Base-by-base conservation (phyloP, 2,888 invertebrate species). In the Mylabris sibirica region DNA sequence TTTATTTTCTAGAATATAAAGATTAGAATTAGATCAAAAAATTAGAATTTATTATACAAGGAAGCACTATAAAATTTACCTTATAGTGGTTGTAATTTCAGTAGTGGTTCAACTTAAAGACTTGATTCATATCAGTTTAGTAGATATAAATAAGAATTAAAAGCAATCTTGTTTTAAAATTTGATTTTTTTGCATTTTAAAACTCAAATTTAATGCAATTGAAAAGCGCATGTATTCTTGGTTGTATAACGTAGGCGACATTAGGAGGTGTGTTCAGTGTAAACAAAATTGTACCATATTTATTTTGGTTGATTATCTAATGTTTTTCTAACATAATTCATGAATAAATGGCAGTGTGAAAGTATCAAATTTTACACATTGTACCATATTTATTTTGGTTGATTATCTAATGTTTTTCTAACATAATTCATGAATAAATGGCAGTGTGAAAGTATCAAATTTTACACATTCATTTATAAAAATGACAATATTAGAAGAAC, bases 361-460 rank as follows among this genome's bases (percentile, higher is more conserved):
- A n/a, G n/a, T n/a, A n/a, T n/a, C n/a, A 41, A 34, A 41, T n/a
- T 24, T 57, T 53, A 35, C 4, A 35, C 1, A 63, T 60, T 67
- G 65, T 65, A 70, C 65, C 53, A 30, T 30, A 59, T 70, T 70
- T 70, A 70, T 70, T 70, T 70, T 60, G 38, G 68, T 60, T 67
- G 67, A 67, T 70, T 61, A 70, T 30, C 44, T 34, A 30, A 63
- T 57, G 49, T 6, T 41, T 65, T 44, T 65, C 44, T 38, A 60
- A 30, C 53, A 22, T 24, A 44, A 17, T 65, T 53, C 9, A n/a
- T 22, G 62, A 41, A 59, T 62, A 20, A 35, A 66, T 65, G 66
- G 63, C 17, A 41, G n/a, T n/a, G n/a, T n/a, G 4, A 41, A 41
- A 17, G 5, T 5, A 44, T 44, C 8, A n/a, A n/a, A 17, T 44